These are phyloP conservation scores for Litocranius walleri DNA, from an alignment of 2,113 vertebrate genomes.

Conservation along the genomic window DNA sequence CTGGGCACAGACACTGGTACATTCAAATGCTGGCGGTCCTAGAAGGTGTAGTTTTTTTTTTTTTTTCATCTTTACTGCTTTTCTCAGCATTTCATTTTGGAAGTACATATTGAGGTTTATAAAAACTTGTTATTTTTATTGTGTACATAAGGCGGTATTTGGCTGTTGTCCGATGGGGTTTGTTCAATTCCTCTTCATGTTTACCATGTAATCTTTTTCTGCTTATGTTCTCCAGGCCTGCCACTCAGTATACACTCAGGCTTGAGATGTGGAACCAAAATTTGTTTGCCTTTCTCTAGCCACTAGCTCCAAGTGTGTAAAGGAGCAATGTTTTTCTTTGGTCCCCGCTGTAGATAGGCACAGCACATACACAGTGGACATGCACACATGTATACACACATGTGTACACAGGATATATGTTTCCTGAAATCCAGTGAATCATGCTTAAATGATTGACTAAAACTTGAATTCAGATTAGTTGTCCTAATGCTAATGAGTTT, in stretches of 20 bases:
- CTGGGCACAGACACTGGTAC: constrained; percentile 11
- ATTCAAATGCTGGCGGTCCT: neutral
- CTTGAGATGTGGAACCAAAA: constrained; percentile 46
- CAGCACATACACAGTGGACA: neutral
- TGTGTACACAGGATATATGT: neutral
- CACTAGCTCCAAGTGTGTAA: constrained; percentile 9
- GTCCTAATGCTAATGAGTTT: constrained; percentile 16
- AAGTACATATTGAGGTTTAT: constrained; percentile 77
- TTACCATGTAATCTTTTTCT: constrained; percentile 37
- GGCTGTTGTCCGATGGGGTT: constrained; percentile 73
- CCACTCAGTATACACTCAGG: neutral
- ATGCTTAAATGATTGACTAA: neutral
- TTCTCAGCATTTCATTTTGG: constrained; percentile 68
- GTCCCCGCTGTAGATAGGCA: neutral
- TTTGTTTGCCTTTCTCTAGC: constrained; percentile 43
- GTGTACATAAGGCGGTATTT: constrained; percentile 88
- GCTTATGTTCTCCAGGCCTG: neutral
- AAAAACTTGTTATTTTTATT: constrained; percentile 82
- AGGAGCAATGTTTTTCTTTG: neutral
- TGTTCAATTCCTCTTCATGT: constrained; percentile 62
- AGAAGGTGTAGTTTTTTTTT: neutral
- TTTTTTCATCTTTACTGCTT: constrained; percentile 36
- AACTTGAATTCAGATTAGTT: neutral
- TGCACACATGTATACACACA: neutral
- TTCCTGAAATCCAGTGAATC: neutral